Evolutionary conservation across 1,140 invertebrate species (phyloP), one percentile per base, ranked within the genome.

Genomic region (Drosophila ironensis): DNA sequence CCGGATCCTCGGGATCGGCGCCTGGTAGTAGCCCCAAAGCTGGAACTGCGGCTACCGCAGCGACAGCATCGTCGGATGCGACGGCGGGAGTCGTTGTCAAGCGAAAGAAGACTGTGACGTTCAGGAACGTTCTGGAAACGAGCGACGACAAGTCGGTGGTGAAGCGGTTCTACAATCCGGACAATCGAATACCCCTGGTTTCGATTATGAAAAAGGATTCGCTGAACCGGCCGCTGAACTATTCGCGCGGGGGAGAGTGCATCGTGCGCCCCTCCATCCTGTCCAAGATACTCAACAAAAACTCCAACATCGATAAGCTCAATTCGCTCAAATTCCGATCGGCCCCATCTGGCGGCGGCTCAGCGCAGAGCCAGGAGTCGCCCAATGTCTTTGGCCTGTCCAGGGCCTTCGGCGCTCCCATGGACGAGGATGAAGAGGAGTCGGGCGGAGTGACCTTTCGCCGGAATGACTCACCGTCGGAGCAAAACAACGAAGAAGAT

Each of bases 341-440:
- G 20, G 61, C 30, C 14, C 4, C 47, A 19, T 22, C 67, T 12
- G n/a, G n/a, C n/a, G n/a, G n/a, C n/a, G 59, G 9, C 11, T 56
- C 54, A 17, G 9, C 30, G 52, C 16, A 28, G 22, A 64, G 28
- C 42, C 38, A 1, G 22, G 37, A 5, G 14, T 12, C 66, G 1
- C 33, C 57, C 1, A 82, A 50, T 37, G 56, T 89, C 90, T 93
- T 88, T 90, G 93, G 76, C 91, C 91, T 72, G 84, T 92, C 72
- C 86, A 92, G 74, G 91, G 93, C 87, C 84, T 92, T 86, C 92
- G 93, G 87, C 90, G 92, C 51, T 86, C 93, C 77, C 8, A 38
- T 73, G 40, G 78, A 80, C 6, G 75, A 81, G 25, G 88, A 81
- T 2, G 87, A 80, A 5, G 63, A 54, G 4, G 64, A 87, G 4